These are phyloP conservation scores for Zaprionus vittiger DNA, from an alignment of 1,140 invertebrate genomes.

Conservation along the genomic window DNA sequence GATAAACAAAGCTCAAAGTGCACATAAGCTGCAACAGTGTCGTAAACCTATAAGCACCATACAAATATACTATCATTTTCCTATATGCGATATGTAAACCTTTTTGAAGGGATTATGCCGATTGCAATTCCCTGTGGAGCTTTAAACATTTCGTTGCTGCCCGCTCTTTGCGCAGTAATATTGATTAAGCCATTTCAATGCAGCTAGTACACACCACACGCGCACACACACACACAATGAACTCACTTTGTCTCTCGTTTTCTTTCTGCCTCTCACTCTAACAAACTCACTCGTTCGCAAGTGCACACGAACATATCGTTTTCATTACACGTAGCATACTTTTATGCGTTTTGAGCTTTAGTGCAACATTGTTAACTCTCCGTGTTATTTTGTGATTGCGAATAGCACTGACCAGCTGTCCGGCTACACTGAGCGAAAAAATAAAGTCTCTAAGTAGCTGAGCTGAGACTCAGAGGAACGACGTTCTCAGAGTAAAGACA, in stretches of 20 bases:
- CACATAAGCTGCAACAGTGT: slow-evolving; percentile 1
- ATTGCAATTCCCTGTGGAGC: slow-evolving; percentile 16
- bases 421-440: slow-evolving; percentile 33
- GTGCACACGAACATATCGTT: slow-evolving; percentile 17
- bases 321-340: slow-evolving; percentile 55
- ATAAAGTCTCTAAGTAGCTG: too few species aligned
- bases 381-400: slow-evolving; percentile 42
- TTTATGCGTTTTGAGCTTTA: slow-evolving; percentile 52
- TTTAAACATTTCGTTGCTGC: slow-evolving; percentile 18
- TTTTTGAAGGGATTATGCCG: slow-evolving; percentile 13
- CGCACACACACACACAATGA: not conserved
- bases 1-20: not conserved
- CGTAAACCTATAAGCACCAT: slow-evolving; percentile 15
- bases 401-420: slow-evolving; percentile 14
- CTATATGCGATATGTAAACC: slow-evolving; percentile 2
- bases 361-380: slow-evolving; percentile 50
- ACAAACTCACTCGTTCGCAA: not conserved
- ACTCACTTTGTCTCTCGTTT: not conserved
- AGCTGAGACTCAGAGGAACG: not conserved
- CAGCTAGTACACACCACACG: slow-evolving; percentile 8
- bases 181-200: slow-evolving; percentile 43
- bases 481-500: not conserved
- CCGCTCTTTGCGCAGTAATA: slow-evolving; percentile 24
- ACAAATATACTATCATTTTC: slow-evolving; percentile 19
- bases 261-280: not conserved